A percentile compares a stretch with the other conserved stretches of the same genome.
phyloP scores from a whole-genome alignment of 2,113 vertebrate genomes.

The Dinomys branickii region DNA sequence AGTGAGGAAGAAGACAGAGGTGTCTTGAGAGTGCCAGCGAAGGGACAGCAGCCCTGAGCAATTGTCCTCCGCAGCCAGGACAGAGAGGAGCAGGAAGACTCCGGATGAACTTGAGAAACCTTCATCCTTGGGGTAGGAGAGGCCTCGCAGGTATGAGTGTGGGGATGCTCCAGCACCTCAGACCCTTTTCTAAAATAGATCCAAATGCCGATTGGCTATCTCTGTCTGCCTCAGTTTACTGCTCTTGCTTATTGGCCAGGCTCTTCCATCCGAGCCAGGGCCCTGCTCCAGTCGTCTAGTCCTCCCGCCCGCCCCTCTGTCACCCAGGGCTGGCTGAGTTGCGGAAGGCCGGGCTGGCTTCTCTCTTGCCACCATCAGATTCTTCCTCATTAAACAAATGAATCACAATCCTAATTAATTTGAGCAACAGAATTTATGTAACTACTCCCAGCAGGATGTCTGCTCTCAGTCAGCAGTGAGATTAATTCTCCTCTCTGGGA shows the following conservation, averaged over 20 bases:
- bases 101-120: neutral
- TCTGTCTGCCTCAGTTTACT: conserved; percentile 8
- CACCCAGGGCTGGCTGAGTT: conserved; percentile 7
- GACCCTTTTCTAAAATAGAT: neutral
- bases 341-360: neutral
- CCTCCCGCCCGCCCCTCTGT: conserved; percentile 43
- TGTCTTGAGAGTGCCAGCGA: neutral
- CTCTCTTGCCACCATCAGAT: conserved; percentile 57
- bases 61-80: neutral
- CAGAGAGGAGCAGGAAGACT: neutral
- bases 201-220: neutral
- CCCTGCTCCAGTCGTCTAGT: conserved; percentile 56
- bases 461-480: conserved; percentile 79
- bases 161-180: accelerated
- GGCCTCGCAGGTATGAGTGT: neutral
- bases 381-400: conserved; percentile 87
- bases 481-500: conserved; percentile 79
- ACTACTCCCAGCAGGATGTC: conserved; percentile 84
- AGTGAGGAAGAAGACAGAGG: neutral
- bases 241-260: neutral
- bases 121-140: neutral
- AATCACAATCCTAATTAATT: conserved; percentile 86
- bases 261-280: conserved; percentile 21
- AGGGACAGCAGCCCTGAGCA: neutral
- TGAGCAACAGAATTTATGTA: conserved; percentile 84